Conservation (phyloP, 2,113 vertebrate species). For the Mystacornis crossleyi region DNA sequence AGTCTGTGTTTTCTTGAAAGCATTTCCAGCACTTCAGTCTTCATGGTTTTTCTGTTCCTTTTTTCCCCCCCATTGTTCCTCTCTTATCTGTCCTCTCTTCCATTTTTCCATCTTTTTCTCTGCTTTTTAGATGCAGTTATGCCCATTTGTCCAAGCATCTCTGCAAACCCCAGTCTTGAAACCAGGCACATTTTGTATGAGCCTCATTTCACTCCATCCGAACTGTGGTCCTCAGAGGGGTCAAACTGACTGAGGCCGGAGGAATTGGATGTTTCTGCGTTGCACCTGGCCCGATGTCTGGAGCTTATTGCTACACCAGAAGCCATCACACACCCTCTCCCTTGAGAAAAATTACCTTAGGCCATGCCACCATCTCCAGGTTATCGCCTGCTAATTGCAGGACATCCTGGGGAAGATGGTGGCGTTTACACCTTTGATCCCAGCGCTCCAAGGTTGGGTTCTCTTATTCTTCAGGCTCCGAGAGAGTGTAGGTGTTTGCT, state of each 20-base stretch:
- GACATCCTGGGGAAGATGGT: slow-evolving; percentile 50
- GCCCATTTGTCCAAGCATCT: background rate
- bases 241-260: background rate
- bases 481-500: slow-evolving; percentile 73
- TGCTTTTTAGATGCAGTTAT: background rate
- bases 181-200: background rate
- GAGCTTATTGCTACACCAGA: background rate
- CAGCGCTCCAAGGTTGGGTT: background rate
- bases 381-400: slow-evolving; percentile 37
- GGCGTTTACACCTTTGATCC: slow-evolving; percentile 11
- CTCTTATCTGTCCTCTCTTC: background rate
- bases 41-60: background rate
- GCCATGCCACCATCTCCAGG: background rate
- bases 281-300: background rate
- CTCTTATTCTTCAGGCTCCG: background rate
- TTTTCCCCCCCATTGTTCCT: background rate
- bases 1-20: background rate
- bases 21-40: background rate
- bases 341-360: background rate
- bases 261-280: background rate
- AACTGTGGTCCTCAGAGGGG: background rate
- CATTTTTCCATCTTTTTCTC: background rate
- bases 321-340: background rate
- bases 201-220: background rate
- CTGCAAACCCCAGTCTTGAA: background rate